Conservation (phyloP, 2,113 vertebrate species). For the Struthio camelus region DNA sequence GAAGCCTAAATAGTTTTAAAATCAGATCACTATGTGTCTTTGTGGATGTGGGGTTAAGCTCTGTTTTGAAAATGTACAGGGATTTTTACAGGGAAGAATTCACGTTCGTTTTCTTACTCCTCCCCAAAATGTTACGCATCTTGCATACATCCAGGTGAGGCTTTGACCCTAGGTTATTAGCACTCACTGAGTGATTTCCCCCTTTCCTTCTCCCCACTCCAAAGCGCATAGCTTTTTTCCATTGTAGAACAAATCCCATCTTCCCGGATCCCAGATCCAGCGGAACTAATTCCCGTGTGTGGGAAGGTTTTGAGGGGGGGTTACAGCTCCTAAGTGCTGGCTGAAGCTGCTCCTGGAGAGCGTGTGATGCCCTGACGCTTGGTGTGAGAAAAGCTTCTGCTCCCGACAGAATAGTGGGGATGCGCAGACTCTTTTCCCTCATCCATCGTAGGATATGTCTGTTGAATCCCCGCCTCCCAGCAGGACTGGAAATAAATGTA, state of each 20-base stretch:
- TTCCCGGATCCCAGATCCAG: neutral
- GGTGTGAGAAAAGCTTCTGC: neutral
- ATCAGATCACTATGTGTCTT: neutral
- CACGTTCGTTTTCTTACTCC: neutral
- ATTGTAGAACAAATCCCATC: neutral
- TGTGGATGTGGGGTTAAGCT: too few species aligned
- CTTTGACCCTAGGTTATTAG: conserved; percentile 15
- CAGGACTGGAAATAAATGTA: neutral
- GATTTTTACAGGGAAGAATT: neutral
- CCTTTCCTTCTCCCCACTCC: accelerated
- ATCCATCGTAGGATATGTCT: neutral
- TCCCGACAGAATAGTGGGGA: accelerated
- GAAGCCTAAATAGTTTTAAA: neutral
- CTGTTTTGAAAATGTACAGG: neutral
- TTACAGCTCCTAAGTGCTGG: neutral
- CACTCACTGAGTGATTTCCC: neutral
- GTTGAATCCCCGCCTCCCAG: accelerated
- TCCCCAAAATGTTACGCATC: neutral
- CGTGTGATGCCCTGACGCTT: accelerated
- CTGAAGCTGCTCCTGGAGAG: accelerated
- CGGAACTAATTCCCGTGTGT: accelerated
- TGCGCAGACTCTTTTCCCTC: neutral
- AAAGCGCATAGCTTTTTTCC: neutral
- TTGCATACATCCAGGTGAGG: neutral
- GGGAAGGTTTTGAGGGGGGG: neutral